Base-by-base conservation (phyloP, 2,888 invertebrate species). In the Torymus texanus region DNA sequence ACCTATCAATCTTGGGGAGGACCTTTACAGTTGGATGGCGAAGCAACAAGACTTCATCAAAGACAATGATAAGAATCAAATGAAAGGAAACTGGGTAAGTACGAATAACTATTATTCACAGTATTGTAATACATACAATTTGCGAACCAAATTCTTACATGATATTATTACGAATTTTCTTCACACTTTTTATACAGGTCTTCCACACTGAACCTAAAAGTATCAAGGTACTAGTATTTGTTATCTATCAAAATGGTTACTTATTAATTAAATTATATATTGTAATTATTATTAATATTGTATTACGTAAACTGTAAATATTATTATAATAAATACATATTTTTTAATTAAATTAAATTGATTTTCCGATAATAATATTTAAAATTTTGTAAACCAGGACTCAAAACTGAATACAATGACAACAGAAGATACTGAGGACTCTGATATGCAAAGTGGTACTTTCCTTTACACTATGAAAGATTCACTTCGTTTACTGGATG, bases 11-110 rank as follows among this genome's bases (percentile, higher is more conserved):
- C 93, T 93, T 18, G 93, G 94, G n/a, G 97, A 97, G 87, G 97
- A 98, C 90, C 91, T 98, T 62, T 98, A 98, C 90, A 96, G 95
- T 85, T 98, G 98, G 98, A 98, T 98, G 98, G 97, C 97, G 1
- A 96, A 97, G 85, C 97, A 98, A 86, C 96, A 97, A 85, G 92
- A 92, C 82, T 92, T 91, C 82, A 90, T 91, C 76, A 90, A 91
- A 14, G 90, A 90, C 72, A 88, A 88, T 63, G 93, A 90, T 55
- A 89, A 88, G 79, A 85, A 85, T 79, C 88, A 88, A 81, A 84
- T 90, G 14, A 90, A 88, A 81, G 89, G 89, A 80, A 89, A 90
- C 81, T 91, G 91, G 91, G 91, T 90, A 83, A 83, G 87, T 72
- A 58, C 66, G 41, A 8, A 4, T 70, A 41, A 58, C 29, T n/a